Percentiles rank a stretch among this genome's conserved stretches.
These are phyloP conservation scores for Machimus atricapillus DNA, from an alignment of 2,888 invertebrate species.

Conservation along the genomic window DNA sequence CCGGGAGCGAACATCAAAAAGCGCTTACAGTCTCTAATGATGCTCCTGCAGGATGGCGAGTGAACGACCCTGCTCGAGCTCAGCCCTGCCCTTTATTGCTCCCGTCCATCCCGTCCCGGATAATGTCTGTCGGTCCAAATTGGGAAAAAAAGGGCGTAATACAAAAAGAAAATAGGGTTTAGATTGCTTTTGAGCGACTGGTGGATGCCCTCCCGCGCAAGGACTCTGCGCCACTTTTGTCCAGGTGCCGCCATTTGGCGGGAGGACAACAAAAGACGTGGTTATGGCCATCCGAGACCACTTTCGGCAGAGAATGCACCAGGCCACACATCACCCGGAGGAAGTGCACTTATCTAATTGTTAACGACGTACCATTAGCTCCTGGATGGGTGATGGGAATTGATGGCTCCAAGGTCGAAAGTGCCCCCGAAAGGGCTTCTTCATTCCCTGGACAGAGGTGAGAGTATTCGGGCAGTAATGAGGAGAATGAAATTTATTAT, in stretches of 20 bases:
- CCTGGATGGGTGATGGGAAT: background rate
- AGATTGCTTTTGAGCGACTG: background rate
- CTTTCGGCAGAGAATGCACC: background rate
- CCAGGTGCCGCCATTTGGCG: background rate
- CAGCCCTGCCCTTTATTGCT: background rate
- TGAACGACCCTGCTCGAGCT: background rate
- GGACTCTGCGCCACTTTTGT: background rate
- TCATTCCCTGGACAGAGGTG: conserved; percentile 49
- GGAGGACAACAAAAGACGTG: background rate
- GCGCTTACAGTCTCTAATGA: conserved; percentile 32
- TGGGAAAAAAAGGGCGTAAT: background rate
- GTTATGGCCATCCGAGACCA: background rate
- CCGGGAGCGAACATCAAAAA: conserved; percentile 23
- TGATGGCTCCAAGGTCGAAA: conserved; percentile 2
- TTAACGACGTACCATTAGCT: conserved; percentile 20
- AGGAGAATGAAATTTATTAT: background rate
- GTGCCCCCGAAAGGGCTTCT: conserved; percentile 63
- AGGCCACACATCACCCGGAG: background rate
- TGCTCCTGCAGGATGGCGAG: background rate
- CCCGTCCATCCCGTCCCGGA: background rate
- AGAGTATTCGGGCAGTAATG: background rate
- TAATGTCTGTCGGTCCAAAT: conserved; percentile 10
- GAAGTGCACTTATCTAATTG: conserved; percentile 18
- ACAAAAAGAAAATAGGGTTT: background rate
- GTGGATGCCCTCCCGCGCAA: background rate